phyloP scores from a whole-genome alignment of 1,140 invertebrate species.

The Habropoda laboriosa region DNA sequence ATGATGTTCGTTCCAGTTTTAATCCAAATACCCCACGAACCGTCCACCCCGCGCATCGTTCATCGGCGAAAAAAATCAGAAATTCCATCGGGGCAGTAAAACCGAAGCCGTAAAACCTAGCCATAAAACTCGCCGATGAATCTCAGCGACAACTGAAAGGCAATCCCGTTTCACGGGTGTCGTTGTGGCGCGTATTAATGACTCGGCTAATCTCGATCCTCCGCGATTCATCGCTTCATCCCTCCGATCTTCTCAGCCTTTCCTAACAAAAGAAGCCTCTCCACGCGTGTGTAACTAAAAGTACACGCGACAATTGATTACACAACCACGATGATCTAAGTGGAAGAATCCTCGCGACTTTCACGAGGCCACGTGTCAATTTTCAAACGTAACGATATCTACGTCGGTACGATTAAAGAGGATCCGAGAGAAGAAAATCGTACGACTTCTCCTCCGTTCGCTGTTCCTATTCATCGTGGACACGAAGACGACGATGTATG shows the following conservation, averaged over 20 bases:
- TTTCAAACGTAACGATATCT: background rate
- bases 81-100: too few relatives aligned
- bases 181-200: background rate
- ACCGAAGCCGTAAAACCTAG: too few relatives aligned
- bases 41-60: too few relatives aligned
- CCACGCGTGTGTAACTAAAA: background rate
- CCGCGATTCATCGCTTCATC: background rate
- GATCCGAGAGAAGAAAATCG: slow-evolving; percentile 24
- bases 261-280: background rate
- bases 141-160: too few relatives aligned
- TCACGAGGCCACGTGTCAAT: background rate
- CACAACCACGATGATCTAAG: background rate
- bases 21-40: too few relatives aligned
- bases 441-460: background rate
- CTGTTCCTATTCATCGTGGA: too few relatives aligned
- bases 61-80: too few relatives aligned
- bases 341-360: slow-evolving; percentile 35
- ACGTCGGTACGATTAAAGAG: slow-evolving; percentile 18
- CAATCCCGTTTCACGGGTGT: background rate
- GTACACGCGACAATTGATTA: slow-evolving; percentile 25
- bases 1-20: too few relatives aligned
- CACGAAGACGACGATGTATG: background rate
- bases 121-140: too few relatives aligned
- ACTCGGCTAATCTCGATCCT: background rate
- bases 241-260: background rate